Base-by-base conservation (phyloP, 2,888 invertebrate genomes). In the Parnassius orleans region DNA sequence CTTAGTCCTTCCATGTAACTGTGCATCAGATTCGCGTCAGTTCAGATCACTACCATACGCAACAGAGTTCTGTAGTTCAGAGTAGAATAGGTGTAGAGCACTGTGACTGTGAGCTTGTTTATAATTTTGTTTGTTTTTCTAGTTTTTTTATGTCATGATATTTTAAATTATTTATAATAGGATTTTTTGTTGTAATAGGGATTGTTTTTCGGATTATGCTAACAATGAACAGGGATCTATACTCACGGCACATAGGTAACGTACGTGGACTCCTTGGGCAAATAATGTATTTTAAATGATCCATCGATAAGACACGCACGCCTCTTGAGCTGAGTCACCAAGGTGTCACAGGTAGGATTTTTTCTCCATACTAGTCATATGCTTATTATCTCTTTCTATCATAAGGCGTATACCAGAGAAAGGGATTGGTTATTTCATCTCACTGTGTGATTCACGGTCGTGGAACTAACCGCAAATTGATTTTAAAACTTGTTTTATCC, bases 401-500 rank as follows among this genome's bases (percentile, higher is more conserved):
- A 63, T 69, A 56, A 56, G 57, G 64, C 51, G 50, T 55, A 53
- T 61, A 59, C 58, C 61, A 68, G 67, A 66, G 74, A 71, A 68
- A 69, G 68, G 57, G 59, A 62, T 66, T 65, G 67, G 64, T 70
- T 65, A 66, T 72, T 71, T 72, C 69, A 67, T 65, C 65, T 59
- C 63, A 65, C 68, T 71, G 64, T 68, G 66, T 87, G 86, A 87
- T 72, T 87, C 87, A 87, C 76, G 76, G 71, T 65, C 63, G 65
- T 69, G 70, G 73, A 74, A 70, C 74, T 75, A 80, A 84, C 83
- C 83, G 79, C 84, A 80, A 80, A 81, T 76, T 74, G 73, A 73
- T 70, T 71, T 72, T 73, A 72, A 73, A 79, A 81, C 78, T 80
- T 71, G 82, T 82, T 84, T 80, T 70, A 81, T 79, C 70, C 67